These are phyloP conservation scores for Chironomus riparius DNA, from an alignment of 2,888 invertebrate species.

Conservation along the genomic window DNA sequence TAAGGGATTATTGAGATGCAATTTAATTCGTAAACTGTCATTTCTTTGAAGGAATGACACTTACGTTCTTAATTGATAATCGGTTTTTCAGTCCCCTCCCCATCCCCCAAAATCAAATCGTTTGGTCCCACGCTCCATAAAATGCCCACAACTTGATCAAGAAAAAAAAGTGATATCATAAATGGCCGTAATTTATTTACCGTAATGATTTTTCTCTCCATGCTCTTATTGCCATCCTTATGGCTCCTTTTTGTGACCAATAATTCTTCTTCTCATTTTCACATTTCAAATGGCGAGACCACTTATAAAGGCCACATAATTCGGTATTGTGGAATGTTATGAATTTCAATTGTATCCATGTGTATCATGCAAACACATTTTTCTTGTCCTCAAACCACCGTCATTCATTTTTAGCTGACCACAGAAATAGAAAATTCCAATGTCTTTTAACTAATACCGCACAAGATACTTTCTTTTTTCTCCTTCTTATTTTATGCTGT, in stretches of 20 bases:
- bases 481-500: neutral
- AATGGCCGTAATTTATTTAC: constrained; percentile 1
- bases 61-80: no score
- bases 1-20: no score
- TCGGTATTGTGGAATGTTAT: neutral
- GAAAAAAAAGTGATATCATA: neutral
- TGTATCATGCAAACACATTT: neutral
- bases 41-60: no score
- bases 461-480: neutral
- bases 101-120: no score
- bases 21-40: no score
- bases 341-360: neutral
- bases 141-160: neutral
- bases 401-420: neutral
- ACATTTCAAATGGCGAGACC: neutral
- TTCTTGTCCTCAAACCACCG: neutral
- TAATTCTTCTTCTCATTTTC: neutral
- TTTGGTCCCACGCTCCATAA: no score
- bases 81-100: no score
- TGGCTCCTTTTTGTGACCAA: neutral
- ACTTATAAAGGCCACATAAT: neutral
- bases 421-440: neutral
- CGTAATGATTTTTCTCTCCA: neutral
- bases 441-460: neutral
- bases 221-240: neutral